Percentiles rank a stretch among this genome's conserved stretches.
Conservation (phyloP, 37 sponge, comb jelly and placozoan genomes). For the Oscarella lobularis region DNA sequence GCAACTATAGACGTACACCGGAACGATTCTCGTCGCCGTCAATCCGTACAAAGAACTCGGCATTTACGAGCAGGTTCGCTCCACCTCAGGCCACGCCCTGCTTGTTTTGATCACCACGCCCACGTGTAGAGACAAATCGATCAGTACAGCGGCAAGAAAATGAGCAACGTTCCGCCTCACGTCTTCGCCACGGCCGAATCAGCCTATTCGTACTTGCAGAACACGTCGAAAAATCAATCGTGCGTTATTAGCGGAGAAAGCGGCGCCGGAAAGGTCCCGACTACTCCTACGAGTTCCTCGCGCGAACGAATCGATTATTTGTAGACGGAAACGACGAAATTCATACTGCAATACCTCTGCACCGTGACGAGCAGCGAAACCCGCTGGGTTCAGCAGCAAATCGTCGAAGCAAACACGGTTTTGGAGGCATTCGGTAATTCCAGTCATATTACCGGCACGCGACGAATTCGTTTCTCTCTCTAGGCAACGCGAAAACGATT, state of each 20-base stretch:
- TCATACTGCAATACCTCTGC: slow-evolving; percentile 90
- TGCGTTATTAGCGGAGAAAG: slow-evolving; percentile 93
- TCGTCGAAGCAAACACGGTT: slow-evolving; percentile 84
- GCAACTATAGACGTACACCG: slow-evolving; percentile 73
- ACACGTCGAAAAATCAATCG: slow-evolving; percentile 67
- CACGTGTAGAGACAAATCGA: slow-evolving; percentile 44
- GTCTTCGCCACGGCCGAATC: slow-evolving; percentile 85
- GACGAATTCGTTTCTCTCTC: neutral
- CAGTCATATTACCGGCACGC: neutral
- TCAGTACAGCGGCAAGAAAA: slow-evolving; percentile 54
- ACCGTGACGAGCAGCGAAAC: slow-evolving; percentile 67
- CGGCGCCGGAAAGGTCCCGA: slow-evolving; percentile 80
- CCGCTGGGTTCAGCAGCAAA: slow-evolving; percentile 87
- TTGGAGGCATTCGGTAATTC: slow-evolving; percentile 88
- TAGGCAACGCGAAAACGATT: slow-evolving; percentile 90
- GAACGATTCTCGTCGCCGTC: slow-evolving; percentile 82
- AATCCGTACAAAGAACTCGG: slow-evolving; percentile 74
- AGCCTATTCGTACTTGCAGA: slow-evolving; percentile 41
- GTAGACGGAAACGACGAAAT: slow-evolving; percentile 90
- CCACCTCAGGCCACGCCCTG: neutral
- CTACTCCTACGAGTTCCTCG: neutral
- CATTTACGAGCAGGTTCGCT: slow-evolving; percentile 66
- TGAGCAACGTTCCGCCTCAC: slow-evolving; percentile 79
- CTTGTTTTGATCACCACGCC: neutral
- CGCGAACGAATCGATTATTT: neutral